Evolutionary conservation across 2,113 vertebrate species (phyloP).

Genomic region (Chloebia gouldiae): DNA sequence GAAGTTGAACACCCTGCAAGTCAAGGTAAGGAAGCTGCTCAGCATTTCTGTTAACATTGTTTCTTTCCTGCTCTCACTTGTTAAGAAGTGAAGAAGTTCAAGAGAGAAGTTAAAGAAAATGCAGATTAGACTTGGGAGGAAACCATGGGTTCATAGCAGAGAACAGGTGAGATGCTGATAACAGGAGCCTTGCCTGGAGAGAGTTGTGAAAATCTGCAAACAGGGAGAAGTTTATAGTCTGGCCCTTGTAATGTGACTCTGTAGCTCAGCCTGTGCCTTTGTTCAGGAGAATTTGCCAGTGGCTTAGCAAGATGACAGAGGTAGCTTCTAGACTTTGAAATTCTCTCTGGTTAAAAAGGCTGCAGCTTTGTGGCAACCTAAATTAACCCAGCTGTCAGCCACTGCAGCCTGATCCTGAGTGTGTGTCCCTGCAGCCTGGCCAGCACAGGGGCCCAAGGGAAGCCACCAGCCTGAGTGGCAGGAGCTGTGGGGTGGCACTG

Average conservation of each 20-base stretch:
- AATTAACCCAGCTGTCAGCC: neutral
- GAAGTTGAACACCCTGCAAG: neutral
- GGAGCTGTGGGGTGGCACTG: neutral
- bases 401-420: neutral
- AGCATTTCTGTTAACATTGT: neutral
- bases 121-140: neutral
- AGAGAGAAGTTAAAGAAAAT: neutral
- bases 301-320: neutral
- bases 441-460: neutral
- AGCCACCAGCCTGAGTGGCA: neutral
- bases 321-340: neutral
- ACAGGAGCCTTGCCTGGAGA: neutral
- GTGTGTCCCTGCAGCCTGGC: neutral
- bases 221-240: neutral
- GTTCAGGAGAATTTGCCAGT: neutral
- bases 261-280: neutral
- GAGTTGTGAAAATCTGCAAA: neutral
- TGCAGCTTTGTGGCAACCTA: neutral
- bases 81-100: neutral
- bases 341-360: neutral
- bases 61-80: neutral
- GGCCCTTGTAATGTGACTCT: neutral
- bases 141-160: neutral
- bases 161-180: neutral
- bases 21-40: conserved; percentile 10